Evolutionary conservation across 2,113 vertebrate species (phyloP).

Genomic region (Isichthys henryi): DNA sequence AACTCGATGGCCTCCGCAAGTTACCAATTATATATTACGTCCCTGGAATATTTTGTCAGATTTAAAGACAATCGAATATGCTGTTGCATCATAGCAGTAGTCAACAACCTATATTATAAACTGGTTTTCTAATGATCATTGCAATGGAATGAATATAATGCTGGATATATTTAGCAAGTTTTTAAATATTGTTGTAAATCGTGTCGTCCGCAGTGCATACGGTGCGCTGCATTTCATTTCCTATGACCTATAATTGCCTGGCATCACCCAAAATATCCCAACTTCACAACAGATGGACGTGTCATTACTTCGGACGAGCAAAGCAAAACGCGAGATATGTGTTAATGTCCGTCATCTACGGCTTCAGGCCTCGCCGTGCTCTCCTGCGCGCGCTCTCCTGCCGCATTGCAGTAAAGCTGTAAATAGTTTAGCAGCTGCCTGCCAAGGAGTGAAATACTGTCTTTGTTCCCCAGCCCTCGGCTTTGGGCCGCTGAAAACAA

Average conservation of each 20-base stretch:
- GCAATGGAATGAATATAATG: background rate
- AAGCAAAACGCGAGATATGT: background rate
- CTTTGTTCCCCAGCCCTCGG: conserved; percentile 78
- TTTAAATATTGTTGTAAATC: background rate
- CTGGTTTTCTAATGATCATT: background rate
- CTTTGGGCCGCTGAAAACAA: conserved; percentile 48
- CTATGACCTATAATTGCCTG: background rate
- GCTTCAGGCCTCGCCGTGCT: conserved; percentile 25
- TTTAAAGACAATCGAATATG: background rate
- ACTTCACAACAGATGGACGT: background rate
- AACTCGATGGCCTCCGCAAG: background rate
- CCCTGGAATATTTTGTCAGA: background rate
- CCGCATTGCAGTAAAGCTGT: conserved; percentile 95
- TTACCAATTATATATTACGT: background rate
- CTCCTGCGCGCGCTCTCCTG: conserved; percentile 55
- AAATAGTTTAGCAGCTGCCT: conserved; percentile 99
- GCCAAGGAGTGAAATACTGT: conserved; percentile 98
- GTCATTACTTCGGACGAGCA: background rate
- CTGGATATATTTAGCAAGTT: background rate
- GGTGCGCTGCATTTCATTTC: background rate
- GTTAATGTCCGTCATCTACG: background rate
- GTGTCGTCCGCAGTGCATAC: background rate
- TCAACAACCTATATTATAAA: background rate
- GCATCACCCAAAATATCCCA: background rate
- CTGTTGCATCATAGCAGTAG: background rate